phyloP scores from a whole-genome alignment of 1,140 invertebrate species.

The Drosophila nannoptera region DNA sequence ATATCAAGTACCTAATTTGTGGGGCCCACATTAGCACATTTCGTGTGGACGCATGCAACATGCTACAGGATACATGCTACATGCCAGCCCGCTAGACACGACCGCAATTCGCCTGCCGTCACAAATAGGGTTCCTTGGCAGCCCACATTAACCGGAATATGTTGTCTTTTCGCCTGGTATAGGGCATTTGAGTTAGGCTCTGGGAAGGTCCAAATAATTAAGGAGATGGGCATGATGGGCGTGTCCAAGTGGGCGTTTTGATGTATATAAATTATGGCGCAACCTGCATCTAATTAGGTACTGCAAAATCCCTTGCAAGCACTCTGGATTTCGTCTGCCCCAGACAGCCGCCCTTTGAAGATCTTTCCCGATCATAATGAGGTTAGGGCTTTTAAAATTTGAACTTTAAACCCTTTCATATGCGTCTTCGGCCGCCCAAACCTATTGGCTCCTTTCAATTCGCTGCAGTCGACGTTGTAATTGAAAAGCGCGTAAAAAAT shows the following conservation, averaged over 20 bases:
- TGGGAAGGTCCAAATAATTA: too few species aligned
- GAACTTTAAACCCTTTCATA: not conserved
- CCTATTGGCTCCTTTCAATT: slow-evolving; percentile 25
- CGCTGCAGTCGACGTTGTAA: slow-evolving; percentile 13
- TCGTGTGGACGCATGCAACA: too few species aligned
- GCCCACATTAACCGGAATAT: slow-evolving; percentile 21
- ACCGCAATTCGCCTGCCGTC: slow-evolving; percentile 32
- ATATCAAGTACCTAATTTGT: slow-evolving; percentile 73
- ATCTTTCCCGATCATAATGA: too few species aligned
- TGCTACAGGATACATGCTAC: slow-evolving; percentile 33
- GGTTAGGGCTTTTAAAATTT: too few species aligned
- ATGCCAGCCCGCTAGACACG: slow-evolving; percentile 11
- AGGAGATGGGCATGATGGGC: slow-evolving; percentile 29
- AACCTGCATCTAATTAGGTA: slow-evolving; percentile 51
- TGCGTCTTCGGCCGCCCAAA: slow-evolving; percentile 12
- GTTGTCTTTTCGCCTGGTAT: not conserved
- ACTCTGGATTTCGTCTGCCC: too few species aligned
- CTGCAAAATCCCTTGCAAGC: slow-evolving; percentile 47
- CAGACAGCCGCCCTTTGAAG: slow-evolving; percentile 41
- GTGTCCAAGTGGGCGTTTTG: slow-evolving; percentile 61
- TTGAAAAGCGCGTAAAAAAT: slow-evolving; percentile 6
- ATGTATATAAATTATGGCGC: slow-evolving; percentile 2
- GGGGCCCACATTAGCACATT: slow-evolving; percentile 40
- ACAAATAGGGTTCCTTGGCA: slow-evolving; percentile 35
- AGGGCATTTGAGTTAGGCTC: not conserved